phyloP scores from a whole-genome alignment of 2,888 invertebrate species.

The Cephus pygmeus region DNA sequence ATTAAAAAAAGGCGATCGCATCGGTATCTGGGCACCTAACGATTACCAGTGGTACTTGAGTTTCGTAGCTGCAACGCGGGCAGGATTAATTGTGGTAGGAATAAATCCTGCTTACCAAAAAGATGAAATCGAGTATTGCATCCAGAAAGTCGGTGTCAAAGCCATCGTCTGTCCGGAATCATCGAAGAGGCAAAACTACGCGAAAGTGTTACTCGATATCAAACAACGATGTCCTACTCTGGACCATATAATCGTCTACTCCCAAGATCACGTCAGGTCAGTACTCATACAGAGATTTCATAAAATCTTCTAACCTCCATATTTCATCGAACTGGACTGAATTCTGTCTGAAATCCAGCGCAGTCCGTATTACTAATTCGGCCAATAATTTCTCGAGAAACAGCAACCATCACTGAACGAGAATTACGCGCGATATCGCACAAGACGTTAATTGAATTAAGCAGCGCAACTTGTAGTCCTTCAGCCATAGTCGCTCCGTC shows the following conservation, averaged over 20 bases:
- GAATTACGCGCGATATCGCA: background rate
- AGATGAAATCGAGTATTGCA: slow-evolving; percentile 77
- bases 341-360: too few species aligned
- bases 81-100: slow-evolving; percentile 79
- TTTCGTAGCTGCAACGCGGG: slow-evolving; percentile 77
- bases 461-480: background rate
- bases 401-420: background rate
- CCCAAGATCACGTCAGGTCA: slow-evolving; percentile 49
- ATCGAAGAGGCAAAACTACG: slow-evolving; percentile 76
- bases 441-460: background rate
- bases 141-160: slow-evolving; percentile 78
- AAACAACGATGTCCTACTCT: slow-evolving; percentile 72
- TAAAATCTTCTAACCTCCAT: background rate
- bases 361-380: too few species aligned
- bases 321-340: background rate
- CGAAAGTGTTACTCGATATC: slow-evolving; percentile 69
- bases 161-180: slow-evolving; percentile 74
- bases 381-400: background rate
- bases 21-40: slow-evolving; percentile 87
- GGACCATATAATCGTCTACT: slow-evolving; percentile 51
- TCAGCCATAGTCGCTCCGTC: slow-evolving; percentile 22
- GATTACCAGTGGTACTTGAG: slow-evolving; percentile 80
- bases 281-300: slow-evolving; percentile 14
- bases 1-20: slow-evolving; percentile 76
- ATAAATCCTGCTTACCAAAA: slow-evolving; percentile 82